Conservation (phyloP, 1,140 invertebrate species). For the Campodea augens region DNA sequence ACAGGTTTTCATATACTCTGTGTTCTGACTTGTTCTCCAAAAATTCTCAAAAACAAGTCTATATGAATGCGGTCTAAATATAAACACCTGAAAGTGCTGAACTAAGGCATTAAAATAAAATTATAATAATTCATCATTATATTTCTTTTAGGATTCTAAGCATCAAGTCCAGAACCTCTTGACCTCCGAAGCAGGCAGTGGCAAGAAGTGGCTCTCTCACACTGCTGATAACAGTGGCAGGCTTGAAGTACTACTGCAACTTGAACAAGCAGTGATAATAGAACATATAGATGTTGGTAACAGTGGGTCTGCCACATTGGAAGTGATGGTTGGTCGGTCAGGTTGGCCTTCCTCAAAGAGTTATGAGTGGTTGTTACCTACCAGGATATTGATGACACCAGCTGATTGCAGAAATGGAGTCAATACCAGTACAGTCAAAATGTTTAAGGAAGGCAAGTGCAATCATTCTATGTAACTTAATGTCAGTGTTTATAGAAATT, state of each 20-base stretch:
- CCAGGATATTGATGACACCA: background rate
- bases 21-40: no score
- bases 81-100: no score
- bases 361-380: background rate
- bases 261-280: background rate
- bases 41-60: no score
- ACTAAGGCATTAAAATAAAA: no score
- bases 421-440: background rate
- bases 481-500: no score
- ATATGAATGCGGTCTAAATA: no score
- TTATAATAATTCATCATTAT: no score
- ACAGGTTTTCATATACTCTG: no score
- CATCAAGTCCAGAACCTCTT: background rate
- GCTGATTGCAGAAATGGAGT: background rate
- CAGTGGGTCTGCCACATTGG: background rate
- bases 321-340: background rate
- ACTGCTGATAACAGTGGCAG: no score
- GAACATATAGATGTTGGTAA: background rate
- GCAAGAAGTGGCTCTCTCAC: background rate
- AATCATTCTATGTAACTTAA: no score
- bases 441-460: background rate
- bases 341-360: background rate
- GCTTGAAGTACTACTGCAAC: background rate
- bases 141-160: background rate
- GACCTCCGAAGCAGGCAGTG: background rate